Conservation (phyloP, 2,113 vertebrate genomes). For the Nematolebias whitei region DNA sequence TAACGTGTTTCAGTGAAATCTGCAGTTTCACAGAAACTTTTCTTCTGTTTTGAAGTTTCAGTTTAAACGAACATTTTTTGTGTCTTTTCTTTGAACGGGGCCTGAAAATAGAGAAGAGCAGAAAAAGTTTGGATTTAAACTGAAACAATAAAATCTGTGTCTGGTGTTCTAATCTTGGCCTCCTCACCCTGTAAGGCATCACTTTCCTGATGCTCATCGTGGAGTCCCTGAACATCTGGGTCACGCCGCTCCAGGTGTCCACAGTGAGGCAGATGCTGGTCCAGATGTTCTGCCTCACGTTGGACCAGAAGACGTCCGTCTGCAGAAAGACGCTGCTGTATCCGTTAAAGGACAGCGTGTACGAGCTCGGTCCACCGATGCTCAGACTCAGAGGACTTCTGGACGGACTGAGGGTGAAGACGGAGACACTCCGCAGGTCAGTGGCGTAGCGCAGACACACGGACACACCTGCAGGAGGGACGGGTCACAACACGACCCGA, state of each 20-base stretch:
- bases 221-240: conserved; percentile 46
- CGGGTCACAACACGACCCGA: not conserved
- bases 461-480: conserved; percentile 39
- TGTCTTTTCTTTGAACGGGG: too few species aligned
- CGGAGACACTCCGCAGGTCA: rapidly evolving
- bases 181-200: conserved; percentile 22
- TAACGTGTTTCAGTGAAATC: too few species aligned
- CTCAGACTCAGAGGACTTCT: not conserved
- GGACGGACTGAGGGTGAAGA: conserved; percentile 48
- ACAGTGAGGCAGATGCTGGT: conserved; percentile 56
- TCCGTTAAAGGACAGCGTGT: rapidly evolving
- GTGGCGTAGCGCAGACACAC: conserved; percentile 64
- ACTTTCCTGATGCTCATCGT: conserved; percentile 60
- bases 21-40: too few species aligned
- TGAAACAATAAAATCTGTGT: too few species aligned
- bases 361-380: rapidly evolving
- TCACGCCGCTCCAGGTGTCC: conserved; percentile 35
- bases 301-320: conserved; percentile 18
- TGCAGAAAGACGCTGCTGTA: rapidly evolving
- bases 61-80: too few species aligned
- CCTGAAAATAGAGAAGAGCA: too few species aligned
- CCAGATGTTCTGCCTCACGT: conserved; percentile 18
- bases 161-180: too few species aligned
- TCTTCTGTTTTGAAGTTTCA: too few species aligned
- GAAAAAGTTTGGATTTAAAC: too few species aligned